Conservation (phyloP, 2,888 invertebrate species). For the Trachelus tabidus region DNA sequence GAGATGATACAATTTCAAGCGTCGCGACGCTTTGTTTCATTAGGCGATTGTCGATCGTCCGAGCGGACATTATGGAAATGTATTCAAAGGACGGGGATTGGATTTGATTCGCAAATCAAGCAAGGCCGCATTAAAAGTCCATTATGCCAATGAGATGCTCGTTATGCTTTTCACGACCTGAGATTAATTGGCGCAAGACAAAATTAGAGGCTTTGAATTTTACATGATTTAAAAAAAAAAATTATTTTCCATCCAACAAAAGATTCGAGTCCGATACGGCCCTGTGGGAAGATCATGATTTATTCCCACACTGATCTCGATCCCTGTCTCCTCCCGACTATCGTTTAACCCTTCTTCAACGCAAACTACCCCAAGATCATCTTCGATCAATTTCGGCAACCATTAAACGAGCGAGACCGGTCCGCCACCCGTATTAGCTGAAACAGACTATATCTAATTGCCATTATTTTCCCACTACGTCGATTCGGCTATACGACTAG, state of each 20-base stretch:
- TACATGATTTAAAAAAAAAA: neutral
- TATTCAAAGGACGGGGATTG: slow-evolving; percentile 22
- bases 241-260: neutral
- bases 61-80: slow-evolving; percentile 30
- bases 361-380: neutral
- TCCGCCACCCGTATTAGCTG: neutral
- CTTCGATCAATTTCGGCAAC: neutral
- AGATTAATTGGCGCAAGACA: neutral
- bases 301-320: too few relatives aligned
- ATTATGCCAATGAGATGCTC: slow-evolving; percentile 28
- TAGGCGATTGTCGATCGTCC: slow-evolving; percentile 20
- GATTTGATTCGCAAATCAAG: slow-evolving; percentile 40
- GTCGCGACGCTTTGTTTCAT: slow-evolving; percentile 22
- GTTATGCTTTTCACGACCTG: neutral
- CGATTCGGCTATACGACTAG: neutral
- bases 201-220: neutral
- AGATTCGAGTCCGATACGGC: neutral
- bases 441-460: neutral
- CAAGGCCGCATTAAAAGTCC: slow-evolving; percentile 42
- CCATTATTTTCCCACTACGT: neutral
- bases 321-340: too few relatives aligned
- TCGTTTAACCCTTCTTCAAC: neutral
- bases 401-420: neutral
- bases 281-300: neutral
- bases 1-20: neutral